Conservation (phyloP, 1,140 invertebrate genomes). For the Conopomorpha cramerella region DNA sequence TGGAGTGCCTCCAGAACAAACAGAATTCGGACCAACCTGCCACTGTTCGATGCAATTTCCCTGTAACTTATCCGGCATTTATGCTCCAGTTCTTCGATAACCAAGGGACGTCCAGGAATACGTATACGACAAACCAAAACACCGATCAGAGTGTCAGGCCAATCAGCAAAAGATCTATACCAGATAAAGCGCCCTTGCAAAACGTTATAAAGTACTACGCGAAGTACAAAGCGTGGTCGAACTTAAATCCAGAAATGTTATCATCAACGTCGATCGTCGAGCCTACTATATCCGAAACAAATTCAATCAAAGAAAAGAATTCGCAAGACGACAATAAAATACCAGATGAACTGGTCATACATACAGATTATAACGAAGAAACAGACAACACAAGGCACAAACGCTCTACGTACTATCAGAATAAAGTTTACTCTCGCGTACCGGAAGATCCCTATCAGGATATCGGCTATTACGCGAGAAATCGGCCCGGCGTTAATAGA, state of each 20-base stretch:
- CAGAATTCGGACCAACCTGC: conserved; percentile 9
- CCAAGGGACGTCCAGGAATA: no score
- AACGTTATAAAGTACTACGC: conserved; percentile 26
- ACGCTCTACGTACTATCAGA: conserved; percentile 3
- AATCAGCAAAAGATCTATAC: conserved; percentile 14
- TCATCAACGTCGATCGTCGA: no score
- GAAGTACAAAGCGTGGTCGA: conserved; percentile 33
- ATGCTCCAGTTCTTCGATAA: no score
- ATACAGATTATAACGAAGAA: no score
- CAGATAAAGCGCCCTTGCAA: conserved; percentile 11
- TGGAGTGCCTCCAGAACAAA: conserved; percentile 8
- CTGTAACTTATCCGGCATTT: no score
- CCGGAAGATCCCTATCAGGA: conserved; percentile 17
- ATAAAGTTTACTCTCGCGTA: conserved; percentile 5
- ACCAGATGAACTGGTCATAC: no score
- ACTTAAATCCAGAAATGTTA: no score
- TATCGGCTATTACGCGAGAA: conserved; percentile 26
- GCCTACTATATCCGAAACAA: no score
- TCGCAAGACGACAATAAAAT: conserved; percentile 4
- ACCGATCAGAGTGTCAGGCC: conserved; percentile 3
- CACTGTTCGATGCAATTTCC: conserved; percentile 10
- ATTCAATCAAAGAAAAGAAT: neutral
- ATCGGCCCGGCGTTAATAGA: conserved; percentile 13
- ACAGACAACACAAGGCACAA: conserved; percentile 3
- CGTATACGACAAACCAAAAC: conserved; percentile 5